A percentile compares a stretch with the other conserved stretches of the same genome.
These are phyloP conservation scores for Dexiosoma caninum DNA, from an alignment of 2,888 invertebrate species.

Conservation along the genomic window DNA sequence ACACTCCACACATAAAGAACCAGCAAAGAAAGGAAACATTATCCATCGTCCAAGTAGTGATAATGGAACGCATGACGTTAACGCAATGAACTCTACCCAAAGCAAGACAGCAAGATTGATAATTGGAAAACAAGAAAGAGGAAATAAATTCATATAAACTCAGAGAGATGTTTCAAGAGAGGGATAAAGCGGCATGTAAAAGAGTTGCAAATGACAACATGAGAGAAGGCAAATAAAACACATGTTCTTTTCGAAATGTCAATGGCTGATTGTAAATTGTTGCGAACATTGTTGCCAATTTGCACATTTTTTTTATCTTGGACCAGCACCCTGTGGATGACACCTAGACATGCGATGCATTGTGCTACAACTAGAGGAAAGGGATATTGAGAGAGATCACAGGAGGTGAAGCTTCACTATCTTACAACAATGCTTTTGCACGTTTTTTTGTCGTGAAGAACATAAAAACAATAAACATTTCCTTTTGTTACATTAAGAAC, in stretches of 20 bases:
- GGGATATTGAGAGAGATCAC: too few species aligned
- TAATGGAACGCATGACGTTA: constrained; percentile 48
- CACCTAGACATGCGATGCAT: too few species aligned
- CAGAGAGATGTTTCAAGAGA: not conserved
- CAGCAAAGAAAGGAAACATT: not conserved
- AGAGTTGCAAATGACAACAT: not conserved
- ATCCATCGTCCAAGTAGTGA: constrained; percentile 46
- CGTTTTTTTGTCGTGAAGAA: too few species aligned
- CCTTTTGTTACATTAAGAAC: too few species aligned
- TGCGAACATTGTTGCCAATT: constrained; percentile 13
- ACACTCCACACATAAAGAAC: not conserved
- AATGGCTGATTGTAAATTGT: constrained; percentile 49
- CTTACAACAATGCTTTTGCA: too few species aligned
- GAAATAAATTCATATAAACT: constrained; percentile 25
- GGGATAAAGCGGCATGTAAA: not conserved
- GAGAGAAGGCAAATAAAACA: constrained; percentile 12
- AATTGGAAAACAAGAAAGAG: constrained; percentile 29
- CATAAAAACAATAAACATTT: too few species aligned
- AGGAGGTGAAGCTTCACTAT: too few species aligned
- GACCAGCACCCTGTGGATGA: too few species aligned
- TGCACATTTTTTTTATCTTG: too few species aligned
- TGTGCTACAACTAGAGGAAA: too few species aligned
- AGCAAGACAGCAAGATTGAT: not conserved
- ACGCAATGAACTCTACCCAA: constrained; percentile 19
- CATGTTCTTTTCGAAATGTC: constrained; percentile 58